A percentile compares a stretch with the other conserved stretches of the same genome.
phyloP scores from a whole-genome alignment of 2,113 vertebrate genomes.

The Tinamus guttatus region DNA sequence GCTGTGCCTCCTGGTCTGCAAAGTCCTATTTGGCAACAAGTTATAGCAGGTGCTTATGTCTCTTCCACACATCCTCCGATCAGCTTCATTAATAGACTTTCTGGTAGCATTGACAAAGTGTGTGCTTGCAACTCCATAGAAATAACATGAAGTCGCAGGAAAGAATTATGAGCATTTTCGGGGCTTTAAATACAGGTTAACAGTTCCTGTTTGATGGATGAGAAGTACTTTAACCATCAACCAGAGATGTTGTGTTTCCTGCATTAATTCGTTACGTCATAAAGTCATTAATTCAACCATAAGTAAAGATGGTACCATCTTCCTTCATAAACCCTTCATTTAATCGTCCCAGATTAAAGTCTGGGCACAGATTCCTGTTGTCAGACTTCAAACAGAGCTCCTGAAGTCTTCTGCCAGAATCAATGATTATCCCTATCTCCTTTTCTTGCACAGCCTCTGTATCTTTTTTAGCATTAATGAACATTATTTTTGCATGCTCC shows the following conservation, averaged over 20 bases:
- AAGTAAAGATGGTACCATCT: slow-evolving; percentile 26
- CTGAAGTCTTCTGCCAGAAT: slow-evolving; percentile 68
- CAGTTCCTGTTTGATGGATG: neutral
- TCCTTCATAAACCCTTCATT: slow-evolving; percentile 49
- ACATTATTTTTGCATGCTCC: slow-evolving; percentile 58
- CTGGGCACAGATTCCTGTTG: slow-evolving; percentile 57
- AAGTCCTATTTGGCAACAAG: neutral
- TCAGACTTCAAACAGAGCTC: slow-evolving; percentile 69
- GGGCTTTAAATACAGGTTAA: neutral
- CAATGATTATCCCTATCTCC: slow-evolving; percentile 35
- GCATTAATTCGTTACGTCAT: too few relatives aligned
- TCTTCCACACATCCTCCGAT: neutral
- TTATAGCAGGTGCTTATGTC: rapidly evolving
- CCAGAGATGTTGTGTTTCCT: neutral
- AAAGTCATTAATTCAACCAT: slow-evolving; percentile 29
- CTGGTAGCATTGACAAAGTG: neutral
- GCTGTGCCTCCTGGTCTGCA: neutral
- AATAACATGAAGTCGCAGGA: neutral
- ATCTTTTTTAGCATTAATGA: slow-evolving; percentile 40
- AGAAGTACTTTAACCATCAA: neutral
- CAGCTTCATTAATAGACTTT: neutral
- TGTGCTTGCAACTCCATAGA: neutral
- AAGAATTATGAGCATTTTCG: neutral
- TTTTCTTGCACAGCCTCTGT: slow-evolving; percentile 39
- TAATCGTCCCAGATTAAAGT: slow-evolving; percentile 68